Conservation (phyloP, 2,888 invertebrate genomes). For the Ophraella communa region DNA sequence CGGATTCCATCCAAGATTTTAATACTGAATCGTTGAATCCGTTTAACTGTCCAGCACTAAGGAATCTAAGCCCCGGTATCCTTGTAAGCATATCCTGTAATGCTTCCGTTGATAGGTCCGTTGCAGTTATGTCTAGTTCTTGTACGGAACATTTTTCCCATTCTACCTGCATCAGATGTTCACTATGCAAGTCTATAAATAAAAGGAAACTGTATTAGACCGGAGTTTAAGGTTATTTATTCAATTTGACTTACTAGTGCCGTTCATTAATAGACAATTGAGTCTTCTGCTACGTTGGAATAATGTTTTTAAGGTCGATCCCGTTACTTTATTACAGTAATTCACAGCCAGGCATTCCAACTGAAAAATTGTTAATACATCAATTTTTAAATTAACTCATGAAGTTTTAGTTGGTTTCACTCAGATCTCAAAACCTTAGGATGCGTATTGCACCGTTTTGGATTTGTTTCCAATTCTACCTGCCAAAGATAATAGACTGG, state of each 20-base stretch:
- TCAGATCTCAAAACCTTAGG: no score
- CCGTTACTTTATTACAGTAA: conserved; percentile 96
- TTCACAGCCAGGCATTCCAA: conserved; percentile 97
- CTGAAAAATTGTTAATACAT: conserved; percentile 62
- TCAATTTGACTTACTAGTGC: conserved; percentile 76
- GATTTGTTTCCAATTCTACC: no score
- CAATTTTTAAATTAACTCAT: no score
- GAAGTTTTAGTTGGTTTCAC: no score
- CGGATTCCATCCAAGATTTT: conserved; percentile 89
- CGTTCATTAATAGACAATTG: conserved; percentile 92
- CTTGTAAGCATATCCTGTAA: conserved; percentile 90
- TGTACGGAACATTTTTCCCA: conserved; percentile 93
- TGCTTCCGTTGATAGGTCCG: conserved; percentile 93
- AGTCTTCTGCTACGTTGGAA: conserved; percentile 93
- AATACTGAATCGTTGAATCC: conserved; percentile 96
- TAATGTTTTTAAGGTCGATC: conserved; percentile 91
- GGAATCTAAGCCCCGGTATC: conserved; percentile 83
- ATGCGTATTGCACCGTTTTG: no score
- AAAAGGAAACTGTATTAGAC: no score
- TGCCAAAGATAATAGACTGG: no score
- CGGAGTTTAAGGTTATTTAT: not conserved
- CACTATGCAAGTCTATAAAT: conserved; percentile 86
- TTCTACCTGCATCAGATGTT: conserved; percentile 93
- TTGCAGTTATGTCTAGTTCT: conserved; percentile 96
- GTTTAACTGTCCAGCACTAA: conserved; percentile 96